Evolutionary conservation across 2,888 invertebrate species (phyloP), one percentile per base, ranked within the genome.

Genomic region (Tineola bisselliella): DNA sequence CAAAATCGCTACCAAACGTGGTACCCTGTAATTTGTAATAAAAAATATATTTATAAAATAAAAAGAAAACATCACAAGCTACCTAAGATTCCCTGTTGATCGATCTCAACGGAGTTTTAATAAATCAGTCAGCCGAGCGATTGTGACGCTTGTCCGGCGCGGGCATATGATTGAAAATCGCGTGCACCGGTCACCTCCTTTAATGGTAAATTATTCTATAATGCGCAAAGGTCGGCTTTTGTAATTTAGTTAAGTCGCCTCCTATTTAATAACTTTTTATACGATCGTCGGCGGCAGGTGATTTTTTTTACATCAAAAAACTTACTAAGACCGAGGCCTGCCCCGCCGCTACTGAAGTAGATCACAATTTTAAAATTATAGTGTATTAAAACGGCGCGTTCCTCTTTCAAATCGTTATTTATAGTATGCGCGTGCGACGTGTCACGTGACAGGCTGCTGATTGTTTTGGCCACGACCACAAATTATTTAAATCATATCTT

Each of bases 31-130:
- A 87, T 87, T 87, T 87, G 78, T 83, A 77, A 81, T 84, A 84
- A 84, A 87, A 86, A 87, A 84, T 84, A 84, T 86, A 86, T 87
- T 86, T 87, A 87, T 84, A 81, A 84, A 83, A 81, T 79, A 84
- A 86, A 59, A 84, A 86, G 82, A 79, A 84, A 78, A 79, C 79
- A 80, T 76, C 74, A 75, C 74, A 77, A 72, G 86, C 86, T 87
- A 83, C 86, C 86, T 84, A 84, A 84, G 83, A 81, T 79, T 76
- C 79, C 44, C 71, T 68, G 74, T 66, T 75, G 82, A 84, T 84
- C 81, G 86, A 81, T 82, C 81, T 76, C 74, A 75, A 71, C 74
- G 68, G 70, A 67, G 68, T 79, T 83, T 81, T 81, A 80, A 81
- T 84, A 83, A 84, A 81, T 80, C 77, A 76, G 69, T 65, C 64